These are phyloP conservation scores for Cossypha heuglini DNA, from an alignment of 2,797 vertebrate genomes.

Conservation along the genomic window DNA sequence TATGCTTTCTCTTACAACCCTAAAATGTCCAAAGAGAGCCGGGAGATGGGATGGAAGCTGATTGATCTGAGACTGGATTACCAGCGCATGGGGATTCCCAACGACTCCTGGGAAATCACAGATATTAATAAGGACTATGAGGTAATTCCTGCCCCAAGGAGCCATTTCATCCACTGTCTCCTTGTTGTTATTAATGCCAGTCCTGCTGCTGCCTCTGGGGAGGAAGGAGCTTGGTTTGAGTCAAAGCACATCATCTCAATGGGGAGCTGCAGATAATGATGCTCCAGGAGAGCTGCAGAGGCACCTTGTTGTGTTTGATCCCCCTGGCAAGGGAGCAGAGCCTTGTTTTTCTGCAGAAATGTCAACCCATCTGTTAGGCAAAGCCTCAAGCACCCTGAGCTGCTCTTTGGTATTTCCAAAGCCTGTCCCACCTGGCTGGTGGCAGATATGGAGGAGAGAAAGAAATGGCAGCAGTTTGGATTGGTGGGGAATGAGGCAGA, in stretches of 20 bases:
- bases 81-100: constrained; percentile 80
- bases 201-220: background rate
- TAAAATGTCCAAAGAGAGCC: constrained; percentile 72
- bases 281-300: background rate
- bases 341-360: background rate
- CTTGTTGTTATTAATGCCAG: background rate
- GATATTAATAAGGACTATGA: constrained; percentile 79
- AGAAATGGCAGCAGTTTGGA: background rate
- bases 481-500: background rate
- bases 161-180: background rate
- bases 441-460: background rate
- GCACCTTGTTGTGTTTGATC: constrained; percentile 17
- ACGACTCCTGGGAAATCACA: constrained; percentile 76
- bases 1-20: constrained; percentile 84
- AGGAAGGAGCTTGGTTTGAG: background rate
- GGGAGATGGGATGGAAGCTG: constrained; percentile 74
- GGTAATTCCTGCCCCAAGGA: constrained; percentile 64
- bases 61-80: constrained; percentile 77
- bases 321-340: background rate
- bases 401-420: background rate
- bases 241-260: background rate
- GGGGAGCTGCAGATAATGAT: background rate
- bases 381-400: background rate
- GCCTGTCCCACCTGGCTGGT: background rate
- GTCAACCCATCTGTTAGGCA: background rate